A percentile compares a stretch with the other conserved stretches of the same genome.
Conservation (phyloP, 1,140 invertebrate genomes). For the Megalonaias nervosa region DNA sequence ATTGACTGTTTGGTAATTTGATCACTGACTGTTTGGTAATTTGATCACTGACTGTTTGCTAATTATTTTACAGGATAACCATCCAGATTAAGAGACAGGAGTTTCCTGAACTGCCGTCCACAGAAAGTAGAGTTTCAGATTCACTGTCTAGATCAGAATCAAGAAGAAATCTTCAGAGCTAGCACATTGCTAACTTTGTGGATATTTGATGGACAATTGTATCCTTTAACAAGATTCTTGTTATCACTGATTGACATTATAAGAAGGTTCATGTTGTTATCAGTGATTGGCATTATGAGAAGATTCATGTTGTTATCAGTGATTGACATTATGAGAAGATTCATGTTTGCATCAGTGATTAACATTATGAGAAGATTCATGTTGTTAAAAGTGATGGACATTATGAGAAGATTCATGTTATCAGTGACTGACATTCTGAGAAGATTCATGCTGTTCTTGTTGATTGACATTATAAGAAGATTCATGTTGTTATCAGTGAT, state of each 20-base stretch:
- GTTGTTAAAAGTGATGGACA: too few species aligned
- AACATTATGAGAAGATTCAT: too few species aligned
- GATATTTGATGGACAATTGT: conserved; percentile 62
- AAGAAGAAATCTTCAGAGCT: conserved; percentile 40
- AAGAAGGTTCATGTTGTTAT: not conserved
- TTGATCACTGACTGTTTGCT: not conserved
- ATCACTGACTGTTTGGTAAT: not conserved
- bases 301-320: too few species aligned
- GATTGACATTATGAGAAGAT: too few species aligned
- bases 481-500: too few species aligned
- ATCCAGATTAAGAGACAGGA: conserved; percentile 48
- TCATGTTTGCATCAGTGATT: too few species aligned
- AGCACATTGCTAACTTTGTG: conserved; percentile 49
- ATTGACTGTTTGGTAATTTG: not conserved
- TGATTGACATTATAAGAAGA: too few species aligned
- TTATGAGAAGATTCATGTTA: too few species aligned
- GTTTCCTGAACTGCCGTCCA: conserved; percentile 32
- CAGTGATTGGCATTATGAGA: too few species aligned
- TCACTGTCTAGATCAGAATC: conserved; percentile 30
- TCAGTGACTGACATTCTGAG: too few species aligned
- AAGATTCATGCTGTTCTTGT: too few species aligned
- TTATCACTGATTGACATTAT: too few species aligned
- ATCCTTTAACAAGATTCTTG: conserved; percentile 37
- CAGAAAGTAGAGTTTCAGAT: conserved; percentile 10
- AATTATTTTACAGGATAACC: conserved; percentile 45